Base-by-base conservation (phyloP, 2,113 vertebrate species). In the Nanorana parkeri region DNA sequence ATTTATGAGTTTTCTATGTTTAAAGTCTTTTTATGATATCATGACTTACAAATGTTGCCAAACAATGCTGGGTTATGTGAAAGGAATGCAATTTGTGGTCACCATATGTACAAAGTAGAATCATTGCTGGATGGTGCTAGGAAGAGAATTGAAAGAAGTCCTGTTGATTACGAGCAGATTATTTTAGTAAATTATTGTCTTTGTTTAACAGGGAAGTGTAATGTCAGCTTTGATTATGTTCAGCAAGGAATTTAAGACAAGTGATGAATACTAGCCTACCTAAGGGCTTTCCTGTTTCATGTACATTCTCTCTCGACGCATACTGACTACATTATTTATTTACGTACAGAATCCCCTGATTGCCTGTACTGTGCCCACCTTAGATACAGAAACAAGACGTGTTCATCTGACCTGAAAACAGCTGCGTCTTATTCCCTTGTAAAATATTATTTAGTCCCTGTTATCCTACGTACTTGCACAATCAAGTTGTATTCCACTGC, bases 191-290 rank as follows among this genome's bases (percentile, higher is more conserved):
- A 80, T 80, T 60, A 63, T 64, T 71, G 67, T 56, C 78, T 71
- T 69, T 73, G 68, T 74, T 56, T 66, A 73, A 72, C 79, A 56
- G 68, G 58, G 47, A 74, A 81, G 41, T 55, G 60, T 66, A 55
- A 32, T 66, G 79, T 81, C 79, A 81, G 79, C 60, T 74, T 74
- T 73, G 68, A 73, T 81, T 81, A 74, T 29, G 10, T 65, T 81
- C 79, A 74, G 68, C 79, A 73, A 74, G 36, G 58, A 81, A 55
- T 81, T 65, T 65, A 55, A 81, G 79, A 74, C 79, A 66, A 73
- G 60, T 73, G 79, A 74, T 73, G 68, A 81, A 81, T 73, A 69
- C 52, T 58, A 81, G 69, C 51, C 79, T 66, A 64, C 79, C 79
- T 60, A 73, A 21, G 79, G 69, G 79, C 61, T 73, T 81, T 74